A percentile compares a stretch with the other conserved stretches of the same genome.
Conservation (phyloP, 2,113 vertebrate species). For the Nothocercus nigrocapillus region DNA sequence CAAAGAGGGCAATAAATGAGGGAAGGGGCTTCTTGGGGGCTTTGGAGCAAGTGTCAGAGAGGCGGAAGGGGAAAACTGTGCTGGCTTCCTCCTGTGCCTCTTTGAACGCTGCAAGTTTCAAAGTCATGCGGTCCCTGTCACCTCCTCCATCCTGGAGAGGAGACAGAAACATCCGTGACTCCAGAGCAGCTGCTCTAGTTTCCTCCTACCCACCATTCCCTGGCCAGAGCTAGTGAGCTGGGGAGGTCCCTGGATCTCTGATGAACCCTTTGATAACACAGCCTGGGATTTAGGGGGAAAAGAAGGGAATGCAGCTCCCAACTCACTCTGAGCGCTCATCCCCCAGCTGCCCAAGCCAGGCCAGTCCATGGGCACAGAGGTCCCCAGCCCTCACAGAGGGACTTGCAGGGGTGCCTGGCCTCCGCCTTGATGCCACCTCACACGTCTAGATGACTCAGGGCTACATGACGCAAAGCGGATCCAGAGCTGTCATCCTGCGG, state of each 20-base stretch:
- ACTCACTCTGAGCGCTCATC: neutral
- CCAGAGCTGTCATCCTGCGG: accelerated
- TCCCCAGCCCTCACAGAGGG: neutral
- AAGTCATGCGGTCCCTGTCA: neutral
- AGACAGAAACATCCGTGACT: neutral
- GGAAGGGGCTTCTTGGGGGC: neutral
- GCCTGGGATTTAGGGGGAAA: neutral
- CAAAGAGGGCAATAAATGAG: neutral
- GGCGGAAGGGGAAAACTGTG: neutral
- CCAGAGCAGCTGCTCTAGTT: neutral
- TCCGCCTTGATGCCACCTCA: neutral
- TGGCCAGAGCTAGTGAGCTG: accelerated
- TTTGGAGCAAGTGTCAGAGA: neutral
- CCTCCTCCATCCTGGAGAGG: neutral
- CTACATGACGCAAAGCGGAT: neutral
- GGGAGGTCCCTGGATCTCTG: neutral
- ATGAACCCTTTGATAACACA: neutral
- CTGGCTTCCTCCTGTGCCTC: neutral
- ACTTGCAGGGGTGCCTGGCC: neutral
- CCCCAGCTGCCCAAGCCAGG: neutral
- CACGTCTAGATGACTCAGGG: neutral
- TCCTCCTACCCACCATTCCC: neutral
- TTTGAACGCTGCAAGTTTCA: neutral
- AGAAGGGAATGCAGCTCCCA: neutral
- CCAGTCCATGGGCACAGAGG: neutral